Evolutionary conservation across 2,888 invertebrate species (phyloP).

Genomic region (Plebejus anna): DNA sequence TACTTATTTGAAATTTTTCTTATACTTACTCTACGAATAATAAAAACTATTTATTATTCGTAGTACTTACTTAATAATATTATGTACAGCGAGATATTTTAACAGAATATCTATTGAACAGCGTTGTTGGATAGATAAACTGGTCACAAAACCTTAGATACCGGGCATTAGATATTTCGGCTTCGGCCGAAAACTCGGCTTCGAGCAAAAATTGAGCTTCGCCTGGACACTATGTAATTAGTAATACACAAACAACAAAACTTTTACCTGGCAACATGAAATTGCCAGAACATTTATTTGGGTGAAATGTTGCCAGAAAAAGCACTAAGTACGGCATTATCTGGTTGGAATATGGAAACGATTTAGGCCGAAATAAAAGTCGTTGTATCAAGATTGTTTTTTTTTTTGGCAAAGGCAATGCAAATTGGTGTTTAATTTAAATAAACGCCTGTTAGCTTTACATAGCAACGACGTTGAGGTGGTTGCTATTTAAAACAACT

Average conservation of each 20-base stretch:
- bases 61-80: too few relatives aligned
- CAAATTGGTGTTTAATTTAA: slow-evolving; percentile 3
- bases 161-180: too few relatives aligned
- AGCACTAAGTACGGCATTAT: background rate
- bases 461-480: background rate
- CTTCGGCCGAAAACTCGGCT: too few relatives aligned
- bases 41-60: too few relatives aligned
- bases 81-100: too few relatives aligned
- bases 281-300: slow-evolving; percentile 5
- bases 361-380: background rate
- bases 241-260: background rate
- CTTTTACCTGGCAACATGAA: background rate
- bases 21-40: too few relatives aligned
- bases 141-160: too few relatives aligned
- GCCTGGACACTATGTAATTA: too few relatives aligned
- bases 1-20: too few relatives aligned
- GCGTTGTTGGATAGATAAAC: too few relatives aligned
- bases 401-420: background rate
- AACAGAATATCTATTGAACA: too few relatives aligned
- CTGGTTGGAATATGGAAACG: slow-evolving; percentile 2
- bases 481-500: background rate
- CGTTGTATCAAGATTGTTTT: background rate
- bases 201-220: too few relatives aligned
- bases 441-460: background rate
- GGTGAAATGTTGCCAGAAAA: background rate